Conservation (phyloP, 2,888 invertebrate genomes). For the Timema cristinae region DNA sequence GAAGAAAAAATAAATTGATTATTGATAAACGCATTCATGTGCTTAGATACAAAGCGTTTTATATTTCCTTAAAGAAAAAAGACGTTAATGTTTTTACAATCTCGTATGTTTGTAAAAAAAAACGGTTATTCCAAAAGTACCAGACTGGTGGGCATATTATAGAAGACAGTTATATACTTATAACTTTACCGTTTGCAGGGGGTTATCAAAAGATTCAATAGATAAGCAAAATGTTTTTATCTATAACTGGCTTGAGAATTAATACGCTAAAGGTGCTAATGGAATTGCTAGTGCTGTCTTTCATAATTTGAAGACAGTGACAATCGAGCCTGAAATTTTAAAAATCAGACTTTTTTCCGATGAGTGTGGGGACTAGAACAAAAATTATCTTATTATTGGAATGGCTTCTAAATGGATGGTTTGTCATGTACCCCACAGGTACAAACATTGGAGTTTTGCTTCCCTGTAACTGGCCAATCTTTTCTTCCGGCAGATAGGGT, state of each 20-base stretch:
- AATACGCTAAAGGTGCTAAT: slow-evolving; percentile 1
- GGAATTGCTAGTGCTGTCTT: background rate
- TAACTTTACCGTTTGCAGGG: background rate
- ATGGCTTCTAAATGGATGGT: background rate
- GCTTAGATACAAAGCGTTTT: background rate
- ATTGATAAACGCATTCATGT: background rate
- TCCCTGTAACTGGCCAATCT: background rate
- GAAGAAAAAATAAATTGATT: background rate
- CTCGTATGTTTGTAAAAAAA: background rate
- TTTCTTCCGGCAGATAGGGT: background rate
- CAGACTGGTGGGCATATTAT: background rate
- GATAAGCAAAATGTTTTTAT: slow-evolving; percentile 1
- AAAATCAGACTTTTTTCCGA: background rate
- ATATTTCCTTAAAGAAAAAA: background rate
- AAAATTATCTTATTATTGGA: background rate
- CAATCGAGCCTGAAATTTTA: background rate
- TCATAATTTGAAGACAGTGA: background rate
- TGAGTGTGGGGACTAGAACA: background rate
- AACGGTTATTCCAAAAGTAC: background rate
- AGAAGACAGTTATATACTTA: background rate
- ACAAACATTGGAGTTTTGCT: slow-evolving; percentile 3
- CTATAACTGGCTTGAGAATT: background rate
- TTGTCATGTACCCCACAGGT: background rate
- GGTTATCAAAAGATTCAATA: background rate
- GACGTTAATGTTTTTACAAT: background rate